Base-by-base conservation (phyloP, 2,888 invertebrate genomes). In the Cephus pulcher region DNA sequence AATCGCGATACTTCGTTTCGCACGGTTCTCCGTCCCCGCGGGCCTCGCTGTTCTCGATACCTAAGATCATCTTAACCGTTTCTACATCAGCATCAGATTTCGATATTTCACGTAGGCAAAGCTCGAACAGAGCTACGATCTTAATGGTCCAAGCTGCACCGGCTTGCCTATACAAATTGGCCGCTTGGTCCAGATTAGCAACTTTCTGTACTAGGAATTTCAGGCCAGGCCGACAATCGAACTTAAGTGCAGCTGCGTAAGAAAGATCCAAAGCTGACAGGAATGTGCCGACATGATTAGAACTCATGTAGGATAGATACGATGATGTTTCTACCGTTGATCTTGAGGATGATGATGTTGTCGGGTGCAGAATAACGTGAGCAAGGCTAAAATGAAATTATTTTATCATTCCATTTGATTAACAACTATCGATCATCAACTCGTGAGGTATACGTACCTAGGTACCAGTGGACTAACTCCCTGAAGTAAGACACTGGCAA, bases 151-250 rank as follows among this genome's bases (percentile, higher is more conserved):
- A 97, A 0, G 98, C 96, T 0, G 97, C 97, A 56, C 97, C 97
- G 12, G 98, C 97, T 92, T 98, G 98, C 80, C 96, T 96, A 90
- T 97, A 98, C n/a, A 98, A 93, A 92, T 97, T 98, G 1, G 98
- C 97, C 6, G 97, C 97, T 85, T 96, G 94, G 80, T 96, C 96
- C 82, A 97, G 94, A 88, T 96, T 96, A 0, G 96, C 97, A 0
- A 98, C 97, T 93, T 98, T 98, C 91, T 98, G 98, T 81, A 98
- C 95, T 4, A 98, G 94, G 90, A 98, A 98, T 91, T 98, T 98
- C 33, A 98, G 93, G 0, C 98, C 98, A 0, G 98, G 98, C 56
- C 98, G 94, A 12, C 95, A 94, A 91, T 98, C 98, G 89, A 98
- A 98, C 87, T 97, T 96, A 89, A 95, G 93, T 0, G 98, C 96